phyloP scores from a whole-genome alignment of 2,888 invertebrate genomes.

The Bedellia somnulentella region DNA sequence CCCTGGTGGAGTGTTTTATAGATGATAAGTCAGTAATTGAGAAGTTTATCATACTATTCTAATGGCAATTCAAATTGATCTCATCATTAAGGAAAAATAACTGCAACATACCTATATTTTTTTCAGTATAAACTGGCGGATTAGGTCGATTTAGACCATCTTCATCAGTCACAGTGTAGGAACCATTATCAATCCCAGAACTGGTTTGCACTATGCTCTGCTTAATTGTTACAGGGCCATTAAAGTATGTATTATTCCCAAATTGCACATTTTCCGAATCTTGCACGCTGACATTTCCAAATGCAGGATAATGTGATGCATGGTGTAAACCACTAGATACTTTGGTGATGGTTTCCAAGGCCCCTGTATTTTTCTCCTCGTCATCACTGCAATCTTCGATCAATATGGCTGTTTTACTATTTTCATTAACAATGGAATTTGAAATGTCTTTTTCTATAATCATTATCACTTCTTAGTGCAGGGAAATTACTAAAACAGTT shows the following conservation, averaged over 20 bases:
- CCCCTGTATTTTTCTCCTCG: conserved; percentile 9
- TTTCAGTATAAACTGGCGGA: no score
- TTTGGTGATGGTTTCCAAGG: no score
- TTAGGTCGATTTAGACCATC: conserved; percentile 6
- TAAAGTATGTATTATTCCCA: conserved; percentile 75
- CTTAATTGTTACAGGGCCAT: conserved; percentile 77
- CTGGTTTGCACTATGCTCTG: conserved; percentile 65
- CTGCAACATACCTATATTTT: no score
- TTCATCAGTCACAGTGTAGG: conserved; percentile 25
- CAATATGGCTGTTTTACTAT: no score
- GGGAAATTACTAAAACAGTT: no score
- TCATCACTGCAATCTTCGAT: neutral
- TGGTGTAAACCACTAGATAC: no score
- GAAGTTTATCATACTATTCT: no score
- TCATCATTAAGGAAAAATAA: no score
- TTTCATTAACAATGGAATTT: neutral
- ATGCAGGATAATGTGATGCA: conserved; percentile 21
- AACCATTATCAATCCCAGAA: conserved; percentile 30
- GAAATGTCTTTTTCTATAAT: neutral
- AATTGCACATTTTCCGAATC: conserved; percentile 74
- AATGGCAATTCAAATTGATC: no score
- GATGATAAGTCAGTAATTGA: no score
- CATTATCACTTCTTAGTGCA: no score
- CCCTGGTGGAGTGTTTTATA: no score
- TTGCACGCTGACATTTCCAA: conserved; percentile 66